A percentile compares a stretch with the other conserved stretches of the same genome.
phyloP scores from a whole-genome alignment of 2,113 vertebrate genomes.

The Cinclus cinclus region DNA sequence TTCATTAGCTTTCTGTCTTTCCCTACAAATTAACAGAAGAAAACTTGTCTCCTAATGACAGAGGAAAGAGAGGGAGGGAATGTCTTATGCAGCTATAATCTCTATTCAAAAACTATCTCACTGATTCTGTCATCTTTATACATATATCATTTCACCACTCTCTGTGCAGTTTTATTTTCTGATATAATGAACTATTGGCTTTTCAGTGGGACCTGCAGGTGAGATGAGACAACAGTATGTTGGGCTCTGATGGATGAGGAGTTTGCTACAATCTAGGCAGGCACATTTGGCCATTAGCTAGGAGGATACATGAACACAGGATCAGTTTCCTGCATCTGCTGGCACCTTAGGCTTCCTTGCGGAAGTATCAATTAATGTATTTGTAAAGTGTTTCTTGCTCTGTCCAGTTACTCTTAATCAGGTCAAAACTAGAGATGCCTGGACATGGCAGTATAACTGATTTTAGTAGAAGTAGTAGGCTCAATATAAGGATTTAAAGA shows the following conservation, averaged over 20 bases:
- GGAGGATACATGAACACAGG: neutral
- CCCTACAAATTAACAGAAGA: neutral
- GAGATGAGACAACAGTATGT: neutral
- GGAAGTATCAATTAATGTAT: neutral
- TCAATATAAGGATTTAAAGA: neutral
- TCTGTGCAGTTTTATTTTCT: neutral
- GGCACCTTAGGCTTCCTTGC: neutral
- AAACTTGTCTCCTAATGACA: neutral
- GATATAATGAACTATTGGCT: neutral
- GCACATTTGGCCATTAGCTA: neutral
- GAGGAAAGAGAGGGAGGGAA: neutral
- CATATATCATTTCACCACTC: neutral
- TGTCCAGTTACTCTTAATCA: neutral
- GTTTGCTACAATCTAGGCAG: neutral
- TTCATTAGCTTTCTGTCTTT: neutral
- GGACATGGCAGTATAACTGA: neutral
- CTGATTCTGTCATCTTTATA: neutral
- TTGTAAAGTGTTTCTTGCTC: neutral
- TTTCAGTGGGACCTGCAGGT: neutral
- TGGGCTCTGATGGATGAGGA: neutral
- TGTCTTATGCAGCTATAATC: neutral
- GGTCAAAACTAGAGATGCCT: neutral
- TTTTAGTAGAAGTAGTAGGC: neutral
- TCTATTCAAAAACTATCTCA: neutral
- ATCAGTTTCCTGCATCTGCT: neutral